phyloP scores from a whole-genome alignment of 2,797 vertebrate species.

The Hirundo rustica region DNA sequence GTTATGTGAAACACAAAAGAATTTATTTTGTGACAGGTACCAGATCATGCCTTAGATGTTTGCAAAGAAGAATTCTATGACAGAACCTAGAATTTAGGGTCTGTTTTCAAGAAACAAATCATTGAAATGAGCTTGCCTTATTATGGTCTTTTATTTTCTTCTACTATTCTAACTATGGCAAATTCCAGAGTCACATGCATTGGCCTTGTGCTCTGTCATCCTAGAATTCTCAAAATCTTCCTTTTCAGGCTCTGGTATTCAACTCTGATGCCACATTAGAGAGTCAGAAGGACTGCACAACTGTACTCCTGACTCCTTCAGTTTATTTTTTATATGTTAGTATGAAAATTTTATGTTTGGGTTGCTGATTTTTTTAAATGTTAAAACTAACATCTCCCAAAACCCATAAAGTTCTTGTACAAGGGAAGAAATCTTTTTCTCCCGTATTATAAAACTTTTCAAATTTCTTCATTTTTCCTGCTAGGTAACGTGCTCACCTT shows the following conservation, averaged over 20 bases:
- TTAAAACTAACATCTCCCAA: not conserved
- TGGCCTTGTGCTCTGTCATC: not conserved
- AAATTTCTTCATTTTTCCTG: not conserved
- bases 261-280: not conserved
- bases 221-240: not conserved
- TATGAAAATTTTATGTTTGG: not conserved
- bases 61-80: not conserved
- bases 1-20: not conserved
- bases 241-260: not conserved
- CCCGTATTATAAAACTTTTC: fast-evolving
- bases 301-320: not conserved
- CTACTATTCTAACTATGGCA: not conserved
- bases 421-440: not conserved
- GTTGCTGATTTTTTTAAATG: not conserved
- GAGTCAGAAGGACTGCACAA: not conserved
- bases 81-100: not conserved
- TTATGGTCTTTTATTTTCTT: not conserved
- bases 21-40: not conserved
- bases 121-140: not conserved
- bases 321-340: not conserved
- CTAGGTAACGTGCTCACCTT: not conserved
- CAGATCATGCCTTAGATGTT: not conserved
- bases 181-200: not conserved
- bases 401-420: not conserved
- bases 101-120: not conserved